Evolutionary conservation across 2,888 invertebrate species (phyloP).

Genomic region (Drosophila neutralis): DNA sequence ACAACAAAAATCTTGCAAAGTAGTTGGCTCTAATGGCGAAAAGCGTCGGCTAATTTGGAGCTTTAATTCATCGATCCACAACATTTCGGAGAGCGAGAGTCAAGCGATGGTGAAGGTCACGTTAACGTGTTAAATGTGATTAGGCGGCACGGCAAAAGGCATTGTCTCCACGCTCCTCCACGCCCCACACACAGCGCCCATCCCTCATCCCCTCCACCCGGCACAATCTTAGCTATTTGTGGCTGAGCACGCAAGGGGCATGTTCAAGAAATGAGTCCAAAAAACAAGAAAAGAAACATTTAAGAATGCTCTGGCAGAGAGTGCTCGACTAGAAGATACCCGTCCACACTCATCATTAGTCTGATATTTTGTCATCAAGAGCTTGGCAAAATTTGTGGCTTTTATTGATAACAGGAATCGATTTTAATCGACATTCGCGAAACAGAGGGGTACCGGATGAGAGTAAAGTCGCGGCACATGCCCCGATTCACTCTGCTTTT

Average conservation of each 20-base stretch:
- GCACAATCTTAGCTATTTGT: background rate
- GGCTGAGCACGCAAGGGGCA: constrained; percentile 62
- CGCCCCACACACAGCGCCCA: background rate
- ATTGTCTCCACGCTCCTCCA: constrained; percentile 7
- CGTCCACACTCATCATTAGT: background rate
- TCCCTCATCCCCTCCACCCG: background rate
- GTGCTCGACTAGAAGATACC: background rate
- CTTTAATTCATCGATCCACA: constrained; percentile 36
- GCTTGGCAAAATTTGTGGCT: background rate
- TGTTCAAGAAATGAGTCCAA: constrained; percentile 61
- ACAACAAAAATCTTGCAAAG: background rate
- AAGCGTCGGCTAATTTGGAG: background rate
- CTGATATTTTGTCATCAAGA: background rate
- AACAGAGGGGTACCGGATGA: rapidly evolving
- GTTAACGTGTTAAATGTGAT: constrained; percentile 76
- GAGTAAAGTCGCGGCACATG: background rate
- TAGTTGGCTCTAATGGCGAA: constrained; percentile 11
- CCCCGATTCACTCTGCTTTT: background rate
- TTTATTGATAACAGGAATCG: background rate
- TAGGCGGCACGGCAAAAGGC: constrained; percentile 48
- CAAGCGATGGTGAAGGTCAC: constrained; percentile 10
- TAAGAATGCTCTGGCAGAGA: background rate
- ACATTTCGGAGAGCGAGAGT: background rate
- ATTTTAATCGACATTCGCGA: background rate
- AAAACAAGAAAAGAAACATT: background rate